Percentiles rank a stretch among this genome's conserved stretches.
Evolutionary conservation across 2,888 invertebrate species (phyloP).

Genomic region (Anaspis maculata): DNA sequence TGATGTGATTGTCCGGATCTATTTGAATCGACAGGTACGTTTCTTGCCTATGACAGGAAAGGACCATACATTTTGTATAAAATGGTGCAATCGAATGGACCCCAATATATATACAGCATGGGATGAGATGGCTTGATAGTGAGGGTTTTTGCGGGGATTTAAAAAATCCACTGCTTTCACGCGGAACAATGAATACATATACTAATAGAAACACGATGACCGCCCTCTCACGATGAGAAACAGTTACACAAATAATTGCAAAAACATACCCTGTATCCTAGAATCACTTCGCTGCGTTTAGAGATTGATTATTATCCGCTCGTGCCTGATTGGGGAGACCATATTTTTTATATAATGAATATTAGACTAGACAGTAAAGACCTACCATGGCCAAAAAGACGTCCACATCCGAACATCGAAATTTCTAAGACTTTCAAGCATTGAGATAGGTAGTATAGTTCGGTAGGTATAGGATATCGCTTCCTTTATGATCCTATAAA

Average conservation of each 20-base stretch:
- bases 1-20: conserved; percentile 13
- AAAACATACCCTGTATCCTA: conserved; percentile 93
- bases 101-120: conserved; percentile 42
- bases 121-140: conserved; percentile 28
- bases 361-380: conserved; percentile 14
- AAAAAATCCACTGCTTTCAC: conserved; percentile 26
- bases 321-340: conserved; percentile 37
- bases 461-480: too few relatives aligned
- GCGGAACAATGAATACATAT: conserved; percentile 28
- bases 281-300: conserved; percentile 63
- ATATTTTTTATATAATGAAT: conserved; percentile 18
- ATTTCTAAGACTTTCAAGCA: too few relatives aligned
- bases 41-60: conserved; percentile 35
- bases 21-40: conserved; percentile 30
- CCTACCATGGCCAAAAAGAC: conserved; percentile 7
- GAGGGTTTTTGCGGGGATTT: conserved; percentile 16
- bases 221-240: conserved; percentile 38
- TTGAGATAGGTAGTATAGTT: too few relatives aligned
- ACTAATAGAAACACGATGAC: conserved; percentile 32
- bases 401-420: conserved; percentile 4
- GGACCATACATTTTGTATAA: conserved; percentile 36
- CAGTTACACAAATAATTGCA: conserved; percentile 74
- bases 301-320: conserved; percentile 37
- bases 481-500: too few relatives aligned
- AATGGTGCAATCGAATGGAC: conserved; percentile 39